phyloP scores from a whole-genome alignment of 2,113 vertebrate genomes.

The Girardinichthys multiradiatus region DNA sequence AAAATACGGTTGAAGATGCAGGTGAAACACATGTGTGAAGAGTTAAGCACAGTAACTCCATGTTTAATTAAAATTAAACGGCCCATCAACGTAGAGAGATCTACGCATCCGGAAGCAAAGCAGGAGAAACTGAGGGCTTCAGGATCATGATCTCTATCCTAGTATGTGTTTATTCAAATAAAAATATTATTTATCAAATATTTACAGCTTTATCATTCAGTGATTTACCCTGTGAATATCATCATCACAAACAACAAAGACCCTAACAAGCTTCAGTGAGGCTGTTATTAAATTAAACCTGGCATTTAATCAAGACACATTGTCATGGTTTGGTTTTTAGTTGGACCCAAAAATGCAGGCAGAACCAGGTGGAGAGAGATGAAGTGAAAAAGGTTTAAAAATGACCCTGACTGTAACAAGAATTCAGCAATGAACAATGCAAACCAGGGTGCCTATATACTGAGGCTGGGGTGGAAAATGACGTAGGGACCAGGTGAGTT shows the following conservation, averaged over 20 bases:
- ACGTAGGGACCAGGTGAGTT: not conserved
- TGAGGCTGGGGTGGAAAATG: not conserved
- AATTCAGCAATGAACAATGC: too few relatives aligned
- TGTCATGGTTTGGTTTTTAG: not conserved
- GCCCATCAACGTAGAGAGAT: conserved; percentile 8
- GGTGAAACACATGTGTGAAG: conserved; percentile 10
- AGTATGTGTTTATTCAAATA: not conserved
- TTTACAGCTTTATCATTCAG: not conserved
- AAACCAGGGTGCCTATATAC: not conserved
- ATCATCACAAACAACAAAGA: not conserved
- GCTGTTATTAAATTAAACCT: not conserved
- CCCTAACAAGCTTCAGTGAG: not conserved
- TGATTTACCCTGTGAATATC: not conserved
- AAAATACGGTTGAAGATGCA: not conserved
- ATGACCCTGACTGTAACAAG: too few relatives aligned
- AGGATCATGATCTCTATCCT: not conserved
- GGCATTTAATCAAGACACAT: too few relatives aligned
- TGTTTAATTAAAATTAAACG: not conserved
- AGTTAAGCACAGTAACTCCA: conserved; percentile 5
- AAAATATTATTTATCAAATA: too few relatives aligned
- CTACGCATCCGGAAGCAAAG: conserved; percentile 11
- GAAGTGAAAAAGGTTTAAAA: too few relatives aligned
- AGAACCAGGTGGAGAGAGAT: too few relatives aligned
- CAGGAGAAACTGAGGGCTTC: not conserved
- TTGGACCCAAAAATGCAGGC: not conserved